Evolutionary conservation across 2,113 vertebrate species (phyloP).

Genomic region (Emydura subglobosa): DNA sequence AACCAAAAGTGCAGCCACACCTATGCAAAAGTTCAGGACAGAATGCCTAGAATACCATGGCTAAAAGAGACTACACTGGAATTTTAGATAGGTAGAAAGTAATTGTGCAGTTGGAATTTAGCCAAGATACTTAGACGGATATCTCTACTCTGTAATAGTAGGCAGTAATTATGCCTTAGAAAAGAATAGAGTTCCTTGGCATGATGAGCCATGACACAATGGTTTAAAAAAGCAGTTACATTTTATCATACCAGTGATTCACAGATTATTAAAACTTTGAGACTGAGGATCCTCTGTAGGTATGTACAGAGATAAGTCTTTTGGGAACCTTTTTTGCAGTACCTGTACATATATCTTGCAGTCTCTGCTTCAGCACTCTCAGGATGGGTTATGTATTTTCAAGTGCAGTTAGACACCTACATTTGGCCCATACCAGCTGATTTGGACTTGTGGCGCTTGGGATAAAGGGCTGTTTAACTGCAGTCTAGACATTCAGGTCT

Average conservation of each 20-base stretch:
- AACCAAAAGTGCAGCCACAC: neutral
- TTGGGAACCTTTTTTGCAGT: neutral
- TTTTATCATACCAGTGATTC: neutral
- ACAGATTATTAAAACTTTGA: neutral
- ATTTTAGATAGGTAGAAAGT: neutral
- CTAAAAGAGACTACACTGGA: neutral
- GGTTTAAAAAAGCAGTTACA: neutral
- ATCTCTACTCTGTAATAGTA: neutral
- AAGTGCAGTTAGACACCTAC: neutral
- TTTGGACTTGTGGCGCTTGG: neutral
- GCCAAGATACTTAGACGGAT: neutral
- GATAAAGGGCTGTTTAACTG: neutral
- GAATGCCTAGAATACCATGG: fast-evolving
- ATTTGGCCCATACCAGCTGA: neutral
- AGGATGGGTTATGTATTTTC: neutral
- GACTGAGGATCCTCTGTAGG: fast-evolving
- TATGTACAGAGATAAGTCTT: neutral
- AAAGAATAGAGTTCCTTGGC: neutral
- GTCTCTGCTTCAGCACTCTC: neutral
- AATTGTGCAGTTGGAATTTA: neutral
- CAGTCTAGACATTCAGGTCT: neutral
- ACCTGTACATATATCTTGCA: neutral
- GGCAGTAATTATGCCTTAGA: neutral
- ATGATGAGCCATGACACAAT: neutral
- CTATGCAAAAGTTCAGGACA: neutral